Conservation (phyloP, 1,140 invertebrate species). For the Archivesica marissinica region DNA sequence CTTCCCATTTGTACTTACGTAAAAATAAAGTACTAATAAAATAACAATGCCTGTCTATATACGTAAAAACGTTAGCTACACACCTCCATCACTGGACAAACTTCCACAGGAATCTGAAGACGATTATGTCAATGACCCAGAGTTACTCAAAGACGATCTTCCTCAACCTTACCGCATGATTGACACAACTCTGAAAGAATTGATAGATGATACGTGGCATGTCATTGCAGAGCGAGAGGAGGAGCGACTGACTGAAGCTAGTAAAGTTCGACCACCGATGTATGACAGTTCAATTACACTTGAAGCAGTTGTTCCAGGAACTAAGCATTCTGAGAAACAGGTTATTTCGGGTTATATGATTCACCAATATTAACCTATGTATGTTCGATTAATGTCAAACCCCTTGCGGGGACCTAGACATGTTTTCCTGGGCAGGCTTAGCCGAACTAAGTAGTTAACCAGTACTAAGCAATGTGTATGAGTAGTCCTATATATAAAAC, state of each 20-base stretch:
- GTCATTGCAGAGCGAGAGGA: constrained; percentile 75
- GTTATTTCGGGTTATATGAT: too few relatives aligned
- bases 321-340: constrained; percentile 54
- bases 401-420: too few relatives aligned
- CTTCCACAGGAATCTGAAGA: constrained; percentile 78
- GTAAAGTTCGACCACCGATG: constrained; percentile 73
- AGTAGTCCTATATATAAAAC: too few relatives aligned
- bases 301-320: constrained; percentile 42
- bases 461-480: too few relatives aligned
- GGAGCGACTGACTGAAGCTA: constrained; percentile 67
- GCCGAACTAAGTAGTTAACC: too few relatives aligned
- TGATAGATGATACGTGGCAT: constrained; percentile 79
- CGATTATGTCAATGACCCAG: constrained; percentile 81
- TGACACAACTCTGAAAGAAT: constrained; percentile 75
- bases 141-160: constrained; percentile 76
- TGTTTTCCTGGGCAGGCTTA: too few relatives aligned
- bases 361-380: too few relatives aligned
- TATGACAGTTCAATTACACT: constrained; percentile 72
- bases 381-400: too few relatives aligned
- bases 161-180: constrained; percentile 82
- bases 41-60: constrained; percentile 80
- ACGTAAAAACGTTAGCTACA: constrained; percentile 76
- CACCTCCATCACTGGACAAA: constrained; percentile 78
- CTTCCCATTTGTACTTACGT: too few relatives aligned
- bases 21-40: neutral